Conservation (phyloP, 2,888 invertebrate species). For the Leucophora obtusa region DNA sequence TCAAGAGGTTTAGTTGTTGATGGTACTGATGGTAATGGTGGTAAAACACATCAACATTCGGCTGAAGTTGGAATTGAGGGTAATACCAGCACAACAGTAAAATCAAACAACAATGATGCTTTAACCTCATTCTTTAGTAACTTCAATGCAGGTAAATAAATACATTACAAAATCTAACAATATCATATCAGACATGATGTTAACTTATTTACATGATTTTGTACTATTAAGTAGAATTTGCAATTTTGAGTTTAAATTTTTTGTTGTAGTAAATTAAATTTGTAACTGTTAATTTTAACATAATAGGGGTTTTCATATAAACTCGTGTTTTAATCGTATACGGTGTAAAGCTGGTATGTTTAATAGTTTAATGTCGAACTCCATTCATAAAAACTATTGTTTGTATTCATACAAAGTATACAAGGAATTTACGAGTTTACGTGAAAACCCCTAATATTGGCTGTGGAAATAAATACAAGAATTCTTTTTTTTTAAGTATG, state of each 20-base stretch:
- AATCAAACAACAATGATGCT: constrained; percentile 64
- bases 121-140: constrained; percentile 70
- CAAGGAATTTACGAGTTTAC: too few relatives aligned
- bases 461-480: too few relatives aligned
- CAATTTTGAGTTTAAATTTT: constrained; percentile 1
- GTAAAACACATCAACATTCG: constrained; percentile 51
- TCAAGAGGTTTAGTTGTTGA: constrained; percentile 73
- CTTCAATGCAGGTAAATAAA: constrained; percentile 66
- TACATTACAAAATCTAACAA: constrained; percentile 5
- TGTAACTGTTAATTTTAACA: not conserved
- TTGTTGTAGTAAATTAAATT: not conserved
- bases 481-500: too few relatives aligned
- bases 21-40: not conserved
- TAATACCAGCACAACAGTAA: constrained; percentile 28
- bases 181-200: not conserved
- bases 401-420: too few relatives aligned
- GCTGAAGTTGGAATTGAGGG: constrained; percentile 44
- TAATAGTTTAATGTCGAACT: too few relatives aligned
- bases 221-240: not conserved
- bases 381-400: too few relatives aligned
- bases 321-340: too few relatives aligned
- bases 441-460: too few relatives aligned
- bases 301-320: too few relatives aligned
- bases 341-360: too few relatives aligned
- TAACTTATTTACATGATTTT: not conserved